Conservation (phyloP, 2,888 invertebrate species). For the Corythucha ciliata region DNA sequence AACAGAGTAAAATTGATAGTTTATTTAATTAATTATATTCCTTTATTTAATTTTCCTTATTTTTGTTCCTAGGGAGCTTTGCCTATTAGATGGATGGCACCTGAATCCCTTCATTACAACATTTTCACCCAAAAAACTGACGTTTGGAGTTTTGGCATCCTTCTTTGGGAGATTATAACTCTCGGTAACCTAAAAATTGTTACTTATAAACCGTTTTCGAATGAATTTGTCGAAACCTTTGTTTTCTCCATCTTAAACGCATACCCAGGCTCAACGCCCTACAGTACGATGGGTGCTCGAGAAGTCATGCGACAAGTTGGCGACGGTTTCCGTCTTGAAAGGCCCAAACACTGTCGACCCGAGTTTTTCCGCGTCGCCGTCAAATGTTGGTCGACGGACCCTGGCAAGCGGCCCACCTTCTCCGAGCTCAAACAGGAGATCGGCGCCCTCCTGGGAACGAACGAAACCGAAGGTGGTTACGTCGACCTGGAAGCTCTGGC, state of each 20-base stretch:
- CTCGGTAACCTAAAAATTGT: conserved; percentile 48
- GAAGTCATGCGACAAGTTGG: conserved; percentile 73
- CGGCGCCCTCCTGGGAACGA: conserved; percentile 52
- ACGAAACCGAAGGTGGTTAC: conserved; percentile 54
- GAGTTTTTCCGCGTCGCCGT: conserved; percentile 56
- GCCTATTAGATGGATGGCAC: conserved; percentile 78
- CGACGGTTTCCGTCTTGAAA: conserved; percentile 65
- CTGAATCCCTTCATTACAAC: conserved; percentile 68
- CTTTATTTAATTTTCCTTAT: too few species aligned
- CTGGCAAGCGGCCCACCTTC: conserved; percentile 63
- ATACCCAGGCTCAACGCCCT: conserved; percentile 66
- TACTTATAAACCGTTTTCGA: background rate
- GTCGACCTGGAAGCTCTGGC: conserved; percentile 60
- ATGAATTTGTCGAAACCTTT: background rate
- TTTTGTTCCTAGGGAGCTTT: conserved; percentile 44
- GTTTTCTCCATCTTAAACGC: background rate
- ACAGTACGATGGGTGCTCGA: conserved; percentile 72
- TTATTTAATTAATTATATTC: conserved; percentile 4
- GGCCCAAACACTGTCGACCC: conserved; percentile 68
- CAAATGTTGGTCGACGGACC: conserved; percentile 57
- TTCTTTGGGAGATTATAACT: conserved; percentile 81
- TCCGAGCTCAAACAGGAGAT: conserved; percentile 50
- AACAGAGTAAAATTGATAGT: conserved; percentile 36
- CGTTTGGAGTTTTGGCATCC: conserved; percentile 79
- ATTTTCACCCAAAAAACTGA: conserved; percentile 73